These are phyloP conservation scores for Anoplophora glabripennis DNA, from an alignment of 1,140 invertebrate genomes.

Conservation along the genomic window DNA sequence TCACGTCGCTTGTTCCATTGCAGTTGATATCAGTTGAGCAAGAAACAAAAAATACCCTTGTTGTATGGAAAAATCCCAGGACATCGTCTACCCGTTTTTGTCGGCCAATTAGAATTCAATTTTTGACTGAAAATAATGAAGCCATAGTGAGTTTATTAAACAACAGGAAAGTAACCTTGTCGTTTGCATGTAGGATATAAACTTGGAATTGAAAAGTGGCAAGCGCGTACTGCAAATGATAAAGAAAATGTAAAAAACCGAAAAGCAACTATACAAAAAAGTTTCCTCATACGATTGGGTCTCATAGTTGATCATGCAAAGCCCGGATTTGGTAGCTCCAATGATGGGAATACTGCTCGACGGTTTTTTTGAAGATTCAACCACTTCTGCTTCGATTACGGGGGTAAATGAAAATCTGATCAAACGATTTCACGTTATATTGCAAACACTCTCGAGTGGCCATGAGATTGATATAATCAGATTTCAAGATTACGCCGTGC, in stretches of 20 bases:
- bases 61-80: conserved; percentile 42
- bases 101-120: conserved; percentile 40
- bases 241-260: conserved; percentile 43
- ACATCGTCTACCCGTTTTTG: conserved; percentile 45
- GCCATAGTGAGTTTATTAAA: conserved; percentile 30
- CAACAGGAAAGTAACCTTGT: conserved; percentile 30
- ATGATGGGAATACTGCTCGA: conserved; percentile 45
- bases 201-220: conserved; percentile 4
- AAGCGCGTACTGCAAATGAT: neutral
- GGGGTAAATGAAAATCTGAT: conserved; percentile 44
- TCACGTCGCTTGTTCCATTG: conserved; percentile 40
- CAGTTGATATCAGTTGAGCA: conserved; percentile 16
- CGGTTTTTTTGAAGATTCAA: conserved; percentile 41
- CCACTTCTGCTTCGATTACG: conserved; percentile 40
- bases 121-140: conserved; percentile 33
- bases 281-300: conserved; percentile 13
- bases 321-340: conserved; percentile 37
- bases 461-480: conserved; percentile 28
- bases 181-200: conserved; percentile 22
- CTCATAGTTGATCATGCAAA: conserved; percentile 26
- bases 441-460: conserved; percentile 35
- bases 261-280: conserved; percentile 22
- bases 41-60: conserved; percentile 12
- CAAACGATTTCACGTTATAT: conserved; percentile 38
- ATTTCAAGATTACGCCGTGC: conserved; percentile 30